phyloP scores from a whole-genome alignment of 1,140 invertebrate species.

The Aphelinus atriplicis region DNA sequence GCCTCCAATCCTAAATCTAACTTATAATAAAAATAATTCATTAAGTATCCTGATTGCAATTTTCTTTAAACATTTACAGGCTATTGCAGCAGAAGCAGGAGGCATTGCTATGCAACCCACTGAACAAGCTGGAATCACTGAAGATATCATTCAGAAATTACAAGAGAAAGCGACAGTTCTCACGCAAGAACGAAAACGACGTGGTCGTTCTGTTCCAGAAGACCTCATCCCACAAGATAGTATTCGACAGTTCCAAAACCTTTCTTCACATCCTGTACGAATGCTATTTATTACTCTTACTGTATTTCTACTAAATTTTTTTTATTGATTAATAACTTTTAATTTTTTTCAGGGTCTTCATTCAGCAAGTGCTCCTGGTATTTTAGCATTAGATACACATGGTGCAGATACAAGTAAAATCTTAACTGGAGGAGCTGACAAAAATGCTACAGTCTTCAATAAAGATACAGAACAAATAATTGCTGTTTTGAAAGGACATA shows the following conservation, averaged over 20 bases:
- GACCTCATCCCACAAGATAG: conserved; percentile 88
- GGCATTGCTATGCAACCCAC: conserved; percentile 80
- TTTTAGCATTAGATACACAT: conserved; percentile 93
- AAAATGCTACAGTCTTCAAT: conserved; percentile 97
- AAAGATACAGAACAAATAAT: conserved; percentile 98
- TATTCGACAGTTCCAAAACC: conserved; percentile 83
- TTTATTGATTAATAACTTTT: conserved; percentile 9
- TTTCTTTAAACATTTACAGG: conserved; percentile 57
- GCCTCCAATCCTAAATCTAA: background rate
- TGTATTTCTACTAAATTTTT: conserved; percentile 1
- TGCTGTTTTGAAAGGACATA: conserved; percentile 93
- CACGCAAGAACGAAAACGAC: conserved; percentile 95
- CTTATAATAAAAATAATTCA: background rate
- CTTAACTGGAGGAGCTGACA: conserved; percentile 96
- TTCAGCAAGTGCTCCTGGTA: conserved; percentile 96
- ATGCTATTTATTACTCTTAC: background rate
- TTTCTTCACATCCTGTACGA: conserved; percentile 89
- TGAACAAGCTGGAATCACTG: conserved; percentile 90
- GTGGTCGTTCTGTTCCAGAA: conserved; percentile 94
- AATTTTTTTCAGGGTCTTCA: conserved; percentile 82
- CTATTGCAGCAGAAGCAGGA: conserved; percentile 80
- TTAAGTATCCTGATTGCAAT: background rate
- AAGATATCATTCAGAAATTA: conserved; percentile 86
- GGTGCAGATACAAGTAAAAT: conserved; percentile 92
- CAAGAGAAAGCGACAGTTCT: conserved; percentile 95